Evolutionary conservation across 1,140 invertebrate species (phyloP), one percentile per base, ranked within the genome.

Genomic region (Platyscapa corneri): DNA sequence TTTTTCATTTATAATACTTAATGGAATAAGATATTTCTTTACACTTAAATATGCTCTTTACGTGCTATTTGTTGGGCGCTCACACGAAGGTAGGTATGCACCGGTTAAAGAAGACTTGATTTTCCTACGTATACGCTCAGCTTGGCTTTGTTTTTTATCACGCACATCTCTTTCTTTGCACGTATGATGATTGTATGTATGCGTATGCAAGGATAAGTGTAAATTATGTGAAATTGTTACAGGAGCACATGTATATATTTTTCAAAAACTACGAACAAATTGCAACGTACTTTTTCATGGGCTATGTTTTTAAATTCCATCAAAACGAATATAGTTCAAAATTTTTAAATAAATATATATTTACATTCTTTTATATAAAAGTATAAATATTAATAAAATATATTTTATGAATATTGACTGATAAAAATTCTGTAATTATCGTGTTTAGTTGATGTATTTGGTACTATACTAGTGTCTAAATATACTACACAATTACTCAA

Each of bases 1-100:
- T 53, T 53, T 53, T 53, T 53, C 49, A 53, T 18, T 53, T 53
- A 2, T 6, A 10, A 10, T 53, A 18, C 8, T 53, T 14, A 10
- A 18, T 53, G 10, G 1, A 18, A 53, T 53, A 16, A 14, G 18
- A 12, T 12, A 27, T 70, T 49, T 49, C 49, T 67, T 83, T 65
- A n/a, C 10, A 37, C 3, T 77, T 77, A 56, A 14, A 77, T 30
- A 27, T 56, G 78, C 30, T 80, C 42, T 80, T 34, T 64, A 60
- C 56, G 49, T 27, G 34, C 32, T 42, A 5, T 30, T 84, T 30
- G 18, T 20, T 32, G 32, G 77, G 32, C 77, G 70, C 77, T 80
- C 67, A 67, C 84, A 86, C 84, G 79, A 85, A 85, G 56, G 79
- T 86, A 86, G 79, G 84, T 86, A 85, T 85, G 83, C 75, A 20